These are phyloP conservation scores for Sorex araneus DNA, from an alignment of 2,113 vertebrate genomes.

Conservation along the genomic window DNA sequence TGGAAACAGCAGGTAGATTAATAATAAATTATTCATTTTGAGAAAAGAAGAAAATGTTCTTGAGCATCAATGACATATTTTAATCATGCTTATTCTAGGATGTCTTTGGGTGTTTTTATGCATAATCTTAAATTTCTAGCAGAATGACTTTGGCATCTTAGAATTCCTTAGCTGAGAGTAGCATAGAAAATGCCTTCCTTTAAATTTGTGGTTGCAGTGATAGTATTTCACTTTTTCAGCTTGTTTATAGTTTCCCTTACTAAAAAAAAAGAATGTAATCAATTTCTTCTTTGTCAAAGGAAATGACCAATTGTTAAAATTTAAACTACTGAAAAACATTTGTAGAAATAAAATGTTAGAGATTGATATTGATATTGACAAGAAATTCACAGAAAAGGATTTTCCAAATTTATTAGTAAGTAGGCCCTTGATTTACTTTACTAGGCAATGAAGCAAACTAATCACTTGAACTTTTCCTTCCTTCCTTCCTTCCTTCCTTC, in stretches of 20 bases:
- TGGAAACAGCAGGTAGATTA: slow-evolving; percentile 83
- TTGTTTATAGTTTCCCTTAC: background rate
- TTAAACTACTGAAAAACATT: slow-evolving; percentile 50
- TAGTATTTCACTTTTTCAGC: slow-evolving; percentile 14
- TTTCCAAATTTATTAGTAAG: background rate
- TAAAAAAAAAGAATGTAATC: background rate
- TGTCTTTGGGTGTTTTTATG: slow-evolving; percentile 33
- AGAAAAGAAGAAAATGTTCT: slow-evolving; percentile 63
- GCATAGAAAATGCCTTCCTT: background rate
- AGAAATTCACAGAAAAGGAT: slow-evolving; percentile 28
- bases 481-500: background rate
- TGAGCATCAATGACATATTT: slow-evolving; percentile 46
- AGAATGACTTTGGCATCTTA: slow-evolving; percentile 13
- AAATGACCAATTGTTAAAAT: slow-evolving; percentile 62
- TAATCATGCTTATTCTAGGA: slow-evolving; percentile 12
- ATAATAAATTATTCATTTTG: slow-evolving; percentile 81
- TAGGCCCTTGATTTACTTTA: slow-evolving; percentile 6
- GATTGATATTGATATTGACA: background rate
- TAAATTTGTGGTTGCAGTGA: background rate
- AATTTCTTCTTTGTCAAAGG: slow-evolving; percentile 14
- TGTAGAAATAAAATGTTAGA: background rate
- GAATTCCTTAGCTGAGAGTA: slow-evolving; percentile 20
- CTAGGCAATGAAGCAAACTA: background rate
- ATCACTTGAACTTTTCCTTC: background rate
- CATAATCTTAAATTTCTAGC: background rate